Evolutionary conservation across 2,797 vertebrate genomes (phyloP), one percentile per base, ranked within the genome.

Genomic region (Pagetopsis macropterus): DNA sequence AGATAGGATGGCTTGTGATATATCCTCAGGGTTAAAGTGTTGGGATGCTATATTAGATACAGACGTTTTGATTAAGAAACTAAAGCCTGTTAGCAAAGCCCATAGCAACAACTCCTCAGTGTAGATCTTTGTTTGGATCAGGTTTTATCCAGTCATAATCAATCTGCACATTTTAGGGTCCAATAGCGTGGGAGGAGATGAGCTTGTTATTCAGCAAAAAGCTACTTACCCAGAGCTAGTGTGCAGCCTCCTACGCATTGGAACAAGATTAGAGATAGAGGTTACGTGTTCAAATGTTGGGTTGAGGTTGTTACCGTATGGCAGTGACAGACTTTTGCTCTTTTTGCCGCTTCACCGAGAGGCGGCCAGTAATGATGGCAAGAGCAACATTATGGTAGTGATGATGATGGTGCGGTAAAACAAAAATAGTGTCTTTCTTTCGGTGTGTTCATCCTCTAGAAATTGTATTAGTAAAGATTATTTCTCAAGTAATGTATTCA

Each of bases 201-300:
- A 14, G 31, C 58, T 82, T 82, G 88, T 82, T 88, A 84, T 89
- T 86, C 83, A 83, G 87, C 81, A 67, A 85, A 71, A 81, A 81
- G 85, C 78, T 76, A 56, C 50, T 54, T 65, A 78, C 59, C 51
- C 63, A 17, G 2, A 75, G 66, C 57, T 16, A 50, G 45, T 54
- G 74, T 65, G 72, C 79, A 75, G 75, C 78, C 69, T 90, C 82
- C 85, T 78, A 89, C 87, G 46, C 76, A 31, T 40, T 84, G 78
- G 76, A 84, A 65, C 67, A 66, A 49, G 72, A 86, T 74, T 70
- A 84, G 56, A 86, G 70, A 80, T 60, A 62, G 60, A 83, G 83
- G 81, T 83, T 82, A 72, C 41, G 55, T 69, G 70, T 64, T 81
- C 72, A 81, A 70, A 61, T 37, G 70, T 31, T 65, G 50, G 65